Percentiles rank a stretch among this genome's conserved stretches.
These are phyloP conservation scores for Craniophora ligustri DNA, from an alignment of 2,888 invertebrate genomes.

Conservation along the genomic window DNA sequence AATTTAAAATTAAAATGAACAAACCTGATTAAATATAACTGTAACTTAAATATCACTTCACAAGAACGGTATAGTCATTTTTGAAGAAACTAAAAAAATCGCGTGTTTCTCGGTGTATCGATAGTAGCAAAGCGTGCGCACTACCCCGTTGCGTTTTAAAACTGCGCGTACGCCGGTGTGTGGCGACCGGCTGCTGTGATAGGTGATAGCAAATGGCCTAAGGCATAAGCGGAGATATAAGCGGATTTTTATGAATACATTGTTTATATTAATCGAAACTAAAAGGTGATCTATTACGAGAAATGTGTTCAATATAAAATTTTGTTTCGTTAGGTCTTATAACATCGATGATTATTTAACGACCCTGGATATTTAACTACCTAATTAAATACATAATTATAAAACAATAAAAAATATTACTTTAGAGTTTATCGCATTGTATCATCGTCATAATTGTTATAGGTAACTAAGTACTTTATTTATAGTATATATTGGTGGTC, in stretches of 20 bases:
- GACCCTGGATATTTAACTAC: too few relatives aligned
- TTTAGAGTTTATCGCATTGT: too few relatives aligned
- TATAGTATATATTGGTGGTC: too few relatives aligned
- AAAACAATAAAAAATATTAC: too few relatives aligned
- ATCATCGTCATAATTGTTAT: too few relatives aligned
- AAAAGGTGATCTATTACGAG: too few relatives aligned
- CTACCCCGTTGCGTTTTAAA: conserved; percentile 29
- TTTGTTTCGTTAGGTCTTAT: too few relatives aligned
- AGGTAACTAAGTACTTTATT: too few relatives aligned
- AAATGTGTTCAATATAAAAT: too few relatives aligned
- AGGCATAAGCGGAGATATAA: conserved; percentile 17
- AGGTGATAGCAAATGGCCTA: conserved; percentile 36
- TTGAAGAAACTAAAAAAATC: conserved; percentile 16
- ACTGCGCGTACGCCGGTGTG: conserved; percentile 45
- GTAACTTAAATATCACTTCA: conserved; percentile 23
- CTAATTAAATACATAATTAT: too few relatives aligned
- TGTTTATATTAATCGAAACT: not conserved
- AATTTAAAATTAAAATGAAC: conserved; percentile 22
- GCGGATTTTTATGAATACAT: not conserved
- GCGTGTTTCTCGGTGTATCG: conserved; percentile 13
- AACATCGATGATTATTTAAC: too few relatives aligned
- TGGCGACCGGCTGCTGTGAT: conserved; percentile 30
- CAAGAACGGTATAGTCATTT: conserved; percentile 23
- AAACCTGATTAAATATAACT: conserved; percentile 26
- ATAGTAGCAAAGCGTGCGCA: conserved; percentile 32